Evolutionary conservation across 2,888 invertebrate genomes (phyloP).

Genomic region (Parnassius orleans): DNA sequence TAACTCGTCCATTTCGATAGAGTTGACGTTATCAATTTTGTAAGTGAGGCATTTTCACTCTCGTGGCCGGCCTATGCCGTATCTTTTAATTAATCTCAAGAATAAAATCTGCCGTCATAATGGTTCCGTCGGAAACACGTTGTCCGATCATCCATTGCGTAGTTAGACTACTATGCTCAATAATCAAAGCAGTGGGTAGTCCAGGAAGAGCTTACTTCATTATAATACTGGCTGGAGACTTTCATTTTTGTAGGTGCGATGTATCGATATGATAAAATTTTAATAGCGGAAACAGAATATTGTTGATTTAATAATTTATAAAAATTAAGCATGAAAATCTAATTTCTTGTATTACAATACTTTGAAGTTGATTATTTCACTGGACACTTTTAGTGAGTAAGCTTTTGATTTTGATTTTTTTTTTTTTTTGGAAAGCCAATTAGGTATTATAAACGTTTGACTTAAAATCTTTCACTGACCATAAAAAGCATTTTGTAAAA

Average conservation of each 20-base stretch:
- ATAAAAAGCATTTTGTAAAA: no score
- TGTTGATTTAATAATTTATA: neutral
- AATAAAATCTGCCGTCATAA: conserved; percentile 68
- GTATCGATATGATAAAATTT: conserved; percentile 12
- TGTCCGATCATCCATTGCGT: conserved; percentile 48
- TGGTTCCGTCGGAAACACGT: conserved; percentile 57
- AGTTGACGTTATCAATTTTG: conserved; percentile 44
- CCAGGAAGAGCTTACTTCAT: conserved; percentile 27
- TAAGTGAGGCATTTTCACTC: conserved; percentile 67
- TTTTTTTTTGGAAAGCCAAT: no score
- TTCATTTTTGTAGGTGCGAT: conserved; percentile 22
- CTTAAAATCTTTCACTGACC: no score
- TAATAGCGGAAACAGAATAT: neutral
- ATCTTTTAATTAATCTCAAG: conserved; percentile 79
- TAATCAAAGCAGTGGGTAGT: conserved; percentile 36
- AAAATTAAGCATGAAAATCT: neutral
- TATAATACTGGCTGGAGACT: conserved; percentile 23
- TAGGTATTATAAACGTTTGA: no score
- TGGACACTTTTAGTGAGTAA: no score
- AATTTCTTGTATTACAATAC: no score
- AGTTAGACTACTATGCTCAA: conserved; percentile 38
- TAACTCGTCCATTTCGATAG: conserved; percentile 41
- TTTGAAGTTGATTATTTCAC: no score
- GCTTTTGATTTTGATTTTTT: no score
- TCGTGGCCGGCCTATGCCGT: conserved; percentile 49